phyloP scores from a whole-genome alignment of 2,113 vertebrate genomes.

The Seriola dumerili region DNA sequence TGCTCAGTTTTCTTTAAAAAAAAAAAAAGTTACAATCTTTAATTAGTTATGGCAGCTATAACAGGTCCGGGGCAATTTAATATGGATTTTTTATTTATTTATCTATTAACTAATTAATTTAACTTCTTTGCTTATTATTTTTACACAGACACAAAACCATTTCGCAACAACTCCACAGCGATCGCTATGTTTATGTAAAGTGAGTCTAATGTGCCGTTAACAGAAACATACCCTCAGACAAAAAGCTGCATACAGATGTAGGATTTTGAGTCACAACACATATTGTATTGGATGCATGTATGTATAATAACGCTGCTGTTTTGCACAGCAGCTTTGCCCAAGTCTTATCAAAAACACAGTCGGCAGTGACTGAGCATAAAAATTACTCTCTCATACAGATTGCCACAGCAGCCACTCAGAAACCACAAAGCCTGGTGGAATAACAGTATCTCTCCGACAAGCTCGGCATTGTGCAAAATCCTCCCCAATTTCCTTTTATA shows the following conservation, averaged over 20 bases:
- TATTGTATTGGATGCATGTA: background rate
- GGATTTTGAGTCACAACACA: background rate
- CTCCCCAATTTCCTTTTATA: background rate
- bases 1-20: background rate
- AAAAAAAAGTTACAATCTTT: background rate
- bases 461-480: background rate
- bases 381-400: constrained; percentile 6
- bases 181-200: background rate
- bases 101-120: background rate
- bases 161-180: background rate
- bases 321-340: constrained; percentile 1
- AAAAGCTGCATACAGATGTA: background rate
- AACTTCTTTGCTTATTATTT: background rate
- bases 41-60: constrained; percentile 1
- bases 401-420: constrained; percentile 20
- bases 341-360: constrained; percentile 26
- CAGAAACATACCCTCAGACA: background rate
- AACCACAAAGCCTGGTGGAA: constrained; percentile 6
- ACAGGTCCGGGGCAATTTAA: background rate
- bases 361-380: background rate
- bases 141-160: background rate
- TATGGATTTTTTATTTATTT: background rate
- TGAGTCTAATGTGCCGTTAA: background rate
- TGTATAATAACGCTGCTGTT: background rate
- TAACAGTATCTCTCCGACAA: background rate